Evolutionary conservation across 2,888 invertebrate species (phyloP).

Genomic region (Cinara cedri): DNA sequence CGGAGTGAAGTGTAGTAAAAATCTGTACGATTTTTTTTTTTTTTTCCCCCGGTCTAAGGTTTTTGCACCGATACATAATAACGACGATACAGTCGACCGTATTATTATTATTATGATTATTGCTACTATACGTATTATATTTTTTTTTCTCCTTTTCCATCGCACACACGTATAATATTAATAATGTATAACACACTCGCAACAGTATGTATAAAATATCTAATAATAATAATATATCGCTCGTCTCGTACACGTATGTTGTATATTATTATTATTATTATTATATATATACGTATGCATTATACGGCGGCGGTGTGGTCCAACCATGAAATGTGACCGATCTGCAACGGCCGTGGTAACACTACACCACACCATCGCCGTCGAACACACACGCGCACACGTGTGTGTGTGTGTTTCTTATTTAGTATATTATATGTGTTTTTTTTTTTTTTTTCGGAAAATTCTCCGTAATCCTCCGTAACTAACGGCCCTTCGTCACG

Average conservation of each 20-base stretch:
- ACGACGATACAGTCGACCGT: constrained; percentile 25
- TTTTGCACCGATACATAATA: constrained; percentile 40
- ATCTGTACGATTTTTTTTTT: not conserved
- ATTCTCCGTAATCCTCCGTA: constrained; percentile 51
- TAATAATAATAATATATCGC: constrained; percentile 27
- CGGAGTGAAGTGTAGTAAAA: too few relatives aligned
- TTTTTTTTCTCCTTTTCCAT: not conserved
- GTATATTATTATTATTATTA: too few relatives aligned
- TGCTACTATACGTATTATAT: not conserved
- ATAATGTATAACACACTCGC: not conserved
- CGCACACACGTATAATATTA: constrained; percentile 1
- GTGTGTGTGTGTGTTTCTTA: constrained; percentile 31
- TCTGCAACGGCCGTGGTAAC: constrained; percentile 50
- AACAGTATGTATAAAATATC: not conserved
- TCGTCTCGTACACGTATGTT: too few relatives aligned
- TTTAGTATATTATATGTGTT: not conserved
- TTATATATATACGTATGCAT: not conserved
- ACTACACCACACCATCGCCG: constrained; percentile 26
- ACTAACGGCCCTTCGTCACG: constrained; percentile 55
- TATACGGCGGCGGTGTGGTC: constrained; percentile 8
- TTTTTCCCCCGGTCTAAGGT: constrained; percentile 32
- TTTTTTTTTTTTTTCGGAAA: constrained; percentile 47
- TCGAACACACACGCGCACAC: constrained; percentile 9
- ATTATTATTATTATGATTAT: constrained; percentile 36
- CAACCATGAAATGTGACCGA: constrained; percentile 56